Evolutionary conservation across 2,797 vertebrate genomes (phyloP).

Genomic region (Pangasius krempfi): DNA sequence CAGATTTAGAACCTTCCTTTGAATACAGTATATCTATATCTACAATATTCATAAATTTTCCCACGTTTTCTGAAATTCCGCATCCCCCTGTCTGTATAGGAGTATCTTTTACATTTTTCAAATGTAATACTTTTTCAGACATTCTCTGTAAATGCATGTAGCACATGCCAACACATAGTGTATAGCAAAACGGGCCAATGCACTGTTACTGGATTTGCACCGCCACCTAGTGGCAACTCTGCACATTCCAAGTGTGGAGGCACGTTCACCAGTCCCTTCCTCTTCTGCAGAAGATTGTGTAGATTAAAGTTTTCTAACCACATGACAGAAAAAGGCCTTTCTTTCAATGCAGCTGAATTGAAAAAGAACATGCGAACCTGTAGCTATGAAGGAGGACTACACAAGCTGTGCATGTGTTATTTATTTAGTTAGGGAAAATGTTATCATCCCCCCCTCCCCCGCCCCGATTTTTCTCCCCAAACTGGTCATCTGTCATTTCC

Average conservation of each 20-base stretch:
- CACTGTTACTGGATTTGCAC: not conserved
- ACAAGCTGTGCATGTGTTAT: not conserved
- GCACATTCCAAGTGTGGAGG: not conserved
- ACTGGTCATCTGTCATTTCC: not conserved
- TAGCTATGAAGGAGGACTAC: not conserved
- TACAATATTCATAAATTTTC: not conserved
- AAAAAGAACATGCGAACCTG: not conserved
- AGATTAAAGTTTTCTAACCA: not conserved
- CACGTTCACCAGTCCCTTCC: not conserved
- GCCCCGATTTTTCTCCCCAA: not conserved
- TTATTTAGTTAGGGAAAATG: not conserved
- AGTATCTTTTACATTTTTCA: not conserved
- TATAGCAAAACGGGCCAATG: not conserved
- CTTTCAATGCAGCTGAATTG: not conserved
- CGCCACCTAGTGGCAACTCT: not conserved
- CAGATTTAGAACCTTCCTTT: not conserved
- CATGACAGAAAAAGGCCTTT: not conserved
- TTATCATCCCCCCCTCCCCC: not conserved
- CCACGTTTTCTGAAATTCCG: not conserved
- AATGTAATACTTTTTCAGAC: too few species aligned
- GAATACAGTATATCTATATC: not conserved
- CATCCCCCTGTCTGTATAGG: not conserved
- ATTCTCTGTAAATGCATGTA: not conserved
- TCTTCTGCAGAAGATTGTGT: not conserved
- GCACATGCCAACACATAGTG: not conserved